Evolutionary conservation across 1,140 invertebrate genomes (phyloP), one percentile per base, ranked within the genome.

Genomic region (Neodiprion fabricii): DNA sequence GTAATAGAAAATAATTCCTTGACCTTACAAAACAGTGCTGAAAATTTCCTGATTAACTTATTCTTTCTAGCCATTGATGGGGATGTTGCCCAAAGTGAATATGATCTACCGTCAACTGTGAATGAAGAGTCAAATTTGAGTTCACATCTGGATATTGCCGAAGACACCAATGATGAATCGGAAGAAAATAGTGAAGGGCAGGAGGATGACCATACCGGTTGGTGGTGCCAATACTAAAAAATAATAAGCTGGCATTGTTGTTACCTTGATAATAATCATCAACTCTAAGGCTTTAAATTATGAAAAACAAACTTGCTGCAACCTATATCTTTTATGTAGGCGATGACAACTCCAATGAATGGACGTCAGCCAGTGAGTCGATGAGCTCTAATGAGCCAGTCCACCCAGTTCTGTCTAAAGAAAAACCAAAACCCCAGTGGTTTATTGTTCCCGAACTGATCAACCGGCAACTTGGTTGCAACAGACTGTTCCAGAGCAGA

Each of bases 361-460:
- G 84, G 79, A 81, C 77, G 71, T 84, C 84, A 61, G 81, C 75
- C 73, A 82, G 83, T 66, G 79, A 80, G 72, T 82, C 88, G 72
- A 79, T 81, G 71, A 85, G 86, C 67, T 78, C 83, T 28, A 86
- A 89, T 70, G 81, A 85, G 23, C 86, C 87, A 53, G 81, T 83
- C 17, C 90, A 90, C 14, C 80, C 85, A 23, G 90, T 92, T 40
- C 82, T 93, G 23, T 82, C 87, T 53, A 93, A 92, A 81, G 80
- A 87, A 67, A 91, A 89, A 83, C 93, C 93, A 1, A 92, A 91
- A 80, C 92, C 94, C 74, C 92, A 91, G 49, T 95, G 93, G 91
- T 90, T 89, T 76, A 88, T 93, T 28, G 80, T 90, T 72, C 84
- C 89, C 81, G 92, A 93, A 86, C 78, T 93, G 74, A 84, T 91